phyloP scores from a whole-genome alignment of 2,797 vertebrate species.

The Agapornis canus region DNA sequence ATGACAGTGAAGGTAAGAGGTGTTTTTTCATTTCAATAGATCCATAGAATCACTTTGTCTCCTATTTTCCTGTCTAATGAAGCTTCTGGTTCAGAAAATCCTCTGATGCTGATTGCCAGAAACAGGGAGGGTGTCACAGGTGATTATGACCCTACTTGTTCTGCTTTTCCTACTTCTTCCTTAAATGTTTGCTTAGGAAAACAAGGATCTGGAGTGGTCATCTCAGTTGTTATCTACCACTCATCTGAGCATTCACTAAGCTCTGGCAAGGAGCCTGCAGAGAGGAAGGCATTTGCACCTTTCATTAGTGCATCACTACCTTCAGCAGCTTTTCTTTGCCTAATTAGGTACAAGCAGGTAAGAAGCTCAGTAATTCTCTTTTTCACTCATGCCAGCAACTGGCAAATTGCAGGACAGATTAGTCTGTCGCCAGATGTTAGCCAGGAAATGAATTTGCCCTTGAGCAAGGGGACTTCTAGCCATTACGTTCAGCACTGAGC shows the following conservation, averaged over 20 bases:
- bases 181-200: neutral
- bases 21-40: neutral
- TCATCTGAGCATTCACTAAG: neutral
- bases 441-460: constrained; percentile 56
- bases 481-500: neutral
- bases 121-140: neutral
- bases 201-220: neutral
- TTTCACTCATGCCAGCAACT: constrained; percentile 22
- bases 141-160: neutral
- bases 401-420: constrained; percentile 44
- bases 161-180: neutral
- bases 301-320: neutral
- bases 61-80: neutral
- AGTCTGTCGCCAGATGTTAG: constrained; percentile 46
- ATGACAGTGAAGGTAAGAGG: too few species aligned
- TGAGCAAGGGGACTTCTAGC: constrained; percentile 22
- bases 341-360: constrained; percentile 46
- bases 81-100: neutral
- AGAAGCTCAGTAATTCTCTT: constrained; percentile 42
- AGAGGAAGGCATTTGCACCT: neutral
- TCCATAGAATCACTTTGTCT: neutral
- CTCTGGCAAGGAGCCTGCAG: neutral
- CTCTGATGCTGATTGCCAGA: neutral
- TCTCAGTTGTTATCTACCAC: neutral
- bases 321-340: constrained; percentile 15